Conservation (phyloP, 1,140 invertebrate genomes). For the Hirudo medicinalis region DNA sequence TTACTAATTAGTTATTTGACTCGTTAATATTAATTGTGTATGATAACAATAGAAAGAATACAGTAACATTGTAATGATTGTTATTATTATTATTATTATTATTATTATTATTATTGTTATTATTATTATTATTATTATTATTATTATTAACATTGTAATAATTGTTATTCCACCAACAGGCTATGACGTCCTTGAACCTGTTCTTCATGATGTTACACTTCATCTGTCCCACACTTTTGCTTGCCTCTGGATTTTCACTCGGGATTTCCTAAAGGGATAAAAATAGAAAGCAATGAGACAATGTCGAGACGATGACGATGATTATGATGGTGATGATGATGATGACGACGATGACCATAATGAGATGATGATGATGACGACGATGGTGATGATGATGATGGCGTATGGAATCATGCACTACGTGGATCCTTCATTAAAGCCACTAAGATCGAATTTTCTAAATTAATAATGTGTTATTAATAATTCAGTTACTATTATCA, state of each 20-base stretch:
- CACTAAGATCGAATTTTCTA: no score
- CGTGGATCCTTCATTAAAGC: no score
- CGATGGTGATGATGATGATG: no score
- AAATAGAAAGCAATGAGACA: neutral
- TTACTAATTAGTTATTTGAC: neutral
- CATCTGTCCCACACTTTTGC: neutral
- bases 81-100: no score
- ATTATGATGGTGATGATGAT: neutral
- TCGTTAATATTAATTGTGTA: neutral
- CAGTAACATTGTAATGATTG: neutral
- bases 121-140: no score
- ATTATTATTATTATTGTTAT: no score
- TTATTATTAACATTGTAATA: neutral
- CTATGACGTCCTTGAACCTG: constrained; percentile 8
- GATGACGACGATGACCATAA: neutral
- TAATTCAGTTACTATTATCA: no score
- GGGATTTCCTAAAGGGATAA: constrained; percentile 6
- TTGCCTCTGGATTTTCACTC: neutral
- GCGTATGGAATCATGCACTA: no score
- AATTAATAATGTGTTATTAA: no score
- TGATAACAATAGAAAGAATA: no score
- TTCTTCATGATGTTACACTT: constrained; percentile 3
- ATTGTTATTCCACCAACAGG: neutral
- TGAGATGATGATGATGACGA: no score
- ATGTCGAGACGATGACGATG: no score